Conservation (phyloP, 2,113 vertebrate genomes). For the Diadophis punctatus region DNA sequence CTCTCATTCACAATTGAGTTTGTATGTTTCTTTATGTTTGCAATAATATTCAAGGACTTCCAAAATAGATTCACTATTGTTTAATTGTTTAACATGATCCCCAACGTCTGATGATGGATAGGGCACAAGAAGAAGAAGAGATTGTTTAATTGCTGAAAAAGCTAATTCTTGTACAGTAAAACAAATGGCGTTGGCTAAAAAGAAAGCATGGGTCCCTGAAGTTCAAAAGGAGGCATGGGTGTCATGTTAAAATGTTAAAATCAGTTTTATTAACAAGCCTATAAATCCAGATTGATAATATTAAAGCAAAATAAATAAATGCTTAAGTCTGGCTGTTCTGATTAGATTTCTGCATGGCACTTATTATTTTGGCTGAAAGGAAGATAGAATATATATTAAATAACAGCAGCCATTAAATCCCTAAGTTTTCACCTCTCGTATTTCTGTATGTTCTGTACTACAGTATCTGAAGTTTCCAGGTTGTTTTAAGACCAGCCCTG, state of each 20-base stretch:
- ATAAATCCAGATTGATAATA: not conserved
- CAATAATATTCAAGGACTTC: not conserved
- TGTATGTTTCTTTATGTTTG: not conserved
- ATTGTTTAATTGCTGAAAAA: too few species aligned
- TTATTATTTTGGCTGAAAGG: not conserved
- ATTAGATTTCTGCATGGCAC: not conserved
- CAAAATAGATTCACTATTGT: not conserved
- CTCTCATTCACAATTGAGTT: not conserved
- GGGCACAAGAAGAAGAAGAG: too few species aligned
- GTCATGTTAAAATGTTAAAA: not conserved
- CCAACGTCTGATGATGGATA: too few species aligned
- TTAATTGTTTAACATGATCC: not conserved
- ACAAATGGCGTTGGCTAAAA: too few species aligned
- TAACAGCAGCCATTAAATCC: not conserved
- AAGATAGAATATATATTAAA: not conserved
- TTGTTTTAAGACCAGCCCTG: not conserved
- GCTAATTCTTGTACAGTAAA: too few species aligned
- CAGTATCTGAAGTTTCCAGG: not conserved
- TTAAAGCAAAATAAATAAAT: not conserved
- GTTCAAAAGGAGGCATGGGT: not conserved
- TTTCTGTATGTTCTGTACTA: not conserved
- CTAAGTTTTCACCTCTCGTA: not conserved
- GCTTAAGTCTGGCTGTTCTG: not conserved
- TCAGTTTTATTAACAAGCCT: not conserved
- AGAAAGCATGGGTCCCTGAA: too few species aligned